Evolutionary conservation across 2,113 vertebrate species (phyloP).

Genomic region (Spheniscus mendiculus): DNA sequence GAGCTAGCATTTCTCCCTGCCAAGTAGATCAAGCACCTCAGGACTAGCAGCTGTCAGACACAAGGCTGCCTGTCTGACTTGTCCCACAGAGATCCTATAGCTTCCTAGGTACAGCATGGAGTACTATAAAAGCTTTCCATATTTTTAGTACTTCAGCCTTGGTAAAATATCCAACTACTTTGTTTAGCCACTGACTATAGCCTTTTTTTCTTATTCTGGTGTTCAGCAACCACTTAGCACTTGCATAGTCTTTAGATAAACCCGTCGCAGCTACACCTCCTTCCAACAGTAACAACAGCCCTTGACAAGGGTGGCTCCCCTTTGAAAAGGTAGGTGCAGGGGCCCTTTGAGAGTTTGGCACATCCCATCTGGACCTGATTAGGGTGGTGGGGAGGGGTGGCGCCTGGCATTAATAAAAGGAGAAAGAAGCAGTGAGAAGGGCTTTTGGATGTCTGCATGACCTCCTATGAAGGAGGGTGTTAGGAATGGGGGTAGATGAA

Average conservation of each 20-base stretch:
- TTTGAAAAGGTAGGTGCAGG: background rate
- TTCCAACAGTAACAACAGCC: background rate
- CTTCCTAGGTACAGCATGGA: background rate
- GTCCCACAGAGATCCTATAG: background rate
- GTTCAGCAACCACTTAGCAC: background rate
- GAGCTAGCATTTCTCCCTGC: background rate
- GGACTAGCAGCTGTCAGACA: constrained; percentile 28
- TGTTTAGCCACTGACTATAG: background rate
- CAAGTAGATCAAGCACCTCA: constrained; percentile 10
- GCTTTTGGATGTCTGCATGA: background rate
- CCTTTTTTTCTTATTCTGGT: background rate
- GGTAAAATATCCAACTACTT: background rate
- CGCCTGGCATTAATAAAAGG: background rate
- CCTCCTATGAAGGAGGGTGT: background rate
- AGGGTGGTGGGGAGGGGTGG: background rate
- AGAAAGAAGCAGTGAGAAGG: background rate
- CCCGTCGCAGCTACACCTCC: background rate
- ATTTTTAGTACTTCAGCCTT: background rate
- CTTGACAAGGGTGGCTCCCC: background rate
- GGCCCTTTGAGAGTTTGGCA: background rate
- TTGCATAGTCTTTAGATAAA: background rate
- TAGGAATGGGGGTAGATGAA: background rate
- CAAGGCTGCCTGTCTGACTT: background rate
- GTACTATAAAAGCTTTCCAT: background rate
- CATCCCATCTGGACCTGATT: background rate